These are phyloP conservation scores for Aquatica leii DNA, from an alignment of 2,888 invertebrate genomes.

Conservation along the genomic window DNA sequence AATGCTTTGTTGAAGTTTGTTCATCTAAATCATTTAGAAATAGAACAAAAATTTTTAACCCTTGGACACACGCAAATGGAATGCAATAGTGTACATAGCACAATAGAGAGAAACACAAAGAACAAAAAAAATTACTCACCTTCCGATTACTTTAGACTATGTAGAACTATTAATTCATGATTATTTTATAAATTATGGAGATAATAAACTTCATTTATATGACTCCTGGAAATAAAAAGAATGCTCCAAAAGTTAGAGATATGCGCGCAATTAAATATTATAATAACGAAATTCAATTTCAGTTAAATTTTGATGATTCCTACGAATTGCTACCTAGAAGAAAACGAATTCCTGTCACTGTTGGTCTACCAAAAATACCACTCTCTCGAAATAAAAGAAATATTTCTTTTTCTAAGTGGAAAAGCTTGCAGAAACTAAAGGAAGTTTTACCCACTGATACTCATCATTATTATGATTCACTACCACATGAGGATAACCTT, in stretches of 20 bases:
- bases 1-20: background rate
- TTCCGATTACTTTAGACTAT: background rate
- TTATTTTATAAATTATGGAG: background rate
- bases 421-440: background rate
- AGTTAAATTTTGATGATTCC: background rate
- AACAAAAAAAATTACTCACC: background rate
- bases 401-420: background rate
- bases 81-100: background rate
- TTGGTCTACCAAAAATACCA: background rate
- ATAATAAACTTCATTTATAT: background rate
- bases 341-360: background rate
- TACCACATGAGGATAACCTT: background rate
- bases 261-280: background rate
- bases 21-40: background rate
- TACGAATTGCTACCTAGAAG: background rate
- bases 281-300: background rate
- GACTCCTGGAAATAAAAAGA: conserved; percentile 2
- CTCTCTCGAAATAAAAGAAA: background rate
- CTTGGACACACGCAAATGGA: background rate
- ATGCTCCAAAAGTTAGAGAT: conserved; percentile 2
- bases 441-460: background rate
- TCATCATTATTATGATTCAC: background rate
- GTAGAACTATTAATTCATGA: background rate
- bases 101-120: background rate
- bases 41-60: background rate